phyloP scores from a whole-genome alignment of 2,797 vertebrate species.

The Nyctibius grandis region DNA sequence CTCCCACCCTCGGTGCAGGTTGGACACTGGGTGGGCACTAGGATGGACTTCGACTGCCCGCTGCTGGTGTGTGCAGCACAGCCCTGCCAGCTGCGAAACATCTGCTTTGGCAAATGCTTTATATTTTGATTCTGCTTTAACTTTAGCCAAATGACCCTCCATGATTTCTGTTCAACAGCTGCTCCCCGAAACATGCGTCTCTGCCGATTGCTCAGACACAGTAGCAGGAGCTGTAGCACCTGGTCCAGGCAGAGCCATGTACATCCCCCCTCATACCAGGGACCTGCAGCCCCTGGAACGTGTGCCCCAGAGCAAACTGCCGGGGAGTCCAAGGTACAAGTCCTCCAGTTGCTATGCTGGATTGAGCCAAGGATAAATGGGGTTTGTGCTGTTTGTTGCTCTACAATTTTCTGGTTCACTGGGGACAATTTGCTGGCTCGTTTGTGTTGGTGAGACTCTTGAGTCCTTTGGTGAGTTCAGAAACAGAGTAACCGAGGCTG shows the following conservation, averaged over 20 bases:
- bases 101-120: neutral
- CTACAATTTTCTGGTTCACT: neutral
- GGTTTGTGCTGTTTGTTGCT: neutral
- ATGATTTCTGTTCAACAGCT: neutral
- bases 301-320: neutral
- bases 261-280: too few relatives aligned
- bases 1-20: accelerated
- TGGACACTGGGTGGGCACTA: neutral
- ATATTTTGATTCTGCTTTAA: neutral
- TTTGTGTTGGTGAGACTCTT: neutral
- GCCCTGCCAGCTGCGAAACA: neutral
- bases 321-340: neutral
- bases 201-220: neutral
- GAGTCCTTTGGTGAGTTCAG: neutral
- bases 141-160: neutral
- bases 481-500: neutral
- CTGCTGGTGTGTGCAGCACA: neutral
- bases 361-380: neutral
- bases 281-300: neutral
- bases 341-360: neutral
- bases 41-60: neutral
- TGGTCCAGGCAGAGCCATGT: neutral
- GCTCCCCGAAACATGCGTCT: neutral
- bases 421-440: neutral
- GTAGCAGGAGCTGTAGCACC: neutral